Percentiles rank a stretch among this genome's conserved stretches.
Conservation (phyloP, 2,113 vertebrate species). For the Siniperca chuatsi region DNA sequence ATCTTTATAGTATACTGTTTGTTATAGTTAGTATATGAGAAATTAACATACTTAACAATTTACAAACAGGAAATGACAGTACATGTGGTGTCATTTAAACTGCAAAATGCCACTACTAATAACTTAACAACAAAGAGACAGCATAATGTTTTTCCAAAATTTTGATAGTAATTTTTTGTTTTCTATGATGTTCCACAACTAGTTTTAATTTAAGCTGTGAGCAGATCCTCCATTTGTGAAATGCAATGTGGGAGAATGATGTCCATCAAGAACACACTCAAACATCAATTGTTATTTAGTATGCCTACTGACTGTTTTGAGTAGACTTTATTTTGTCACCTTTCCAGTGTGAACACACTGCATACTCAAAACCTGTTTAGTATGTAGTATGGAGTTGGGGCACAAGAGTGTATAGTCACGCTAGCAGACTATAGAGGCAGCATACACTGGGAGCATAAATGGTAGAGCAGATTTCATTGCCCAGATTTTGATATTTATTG, state of each 20-base stretch:
- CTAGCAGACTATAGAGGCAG: background rate
- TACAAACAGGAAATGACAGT: background rate
- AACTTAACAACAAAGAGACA: background rate
- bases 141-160: background rate
- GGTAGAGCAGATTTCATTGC: background rate
- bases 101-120: background rate
- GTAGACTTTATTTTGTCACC: background rate
- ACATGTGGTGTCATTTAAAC: background rate
- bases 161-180: background rate
- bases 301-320: background rate
- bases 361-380: background rate
- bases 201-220: background rate
- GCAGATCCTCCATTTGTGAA: background rate
- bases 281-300: background rate
- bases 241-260: background rate
- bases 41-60: background rate
- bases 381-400: background rate
- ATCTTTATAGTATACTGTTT: background rate
- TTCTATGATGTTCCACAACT: background rate
- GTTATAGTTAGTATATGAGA: background rate
- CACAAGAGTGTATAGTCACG: background rate
- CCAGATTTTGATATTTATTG: background rate
- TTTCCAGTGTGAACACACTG: background rate
- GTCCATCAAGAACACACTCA: background rate
- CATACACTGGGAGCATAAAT: background rate